These are phyloP conservation scores for Campoplex capitator DNA, from an alignment of 2,888 invertebrate genomes.

Conservation along the genomic window DNA sequence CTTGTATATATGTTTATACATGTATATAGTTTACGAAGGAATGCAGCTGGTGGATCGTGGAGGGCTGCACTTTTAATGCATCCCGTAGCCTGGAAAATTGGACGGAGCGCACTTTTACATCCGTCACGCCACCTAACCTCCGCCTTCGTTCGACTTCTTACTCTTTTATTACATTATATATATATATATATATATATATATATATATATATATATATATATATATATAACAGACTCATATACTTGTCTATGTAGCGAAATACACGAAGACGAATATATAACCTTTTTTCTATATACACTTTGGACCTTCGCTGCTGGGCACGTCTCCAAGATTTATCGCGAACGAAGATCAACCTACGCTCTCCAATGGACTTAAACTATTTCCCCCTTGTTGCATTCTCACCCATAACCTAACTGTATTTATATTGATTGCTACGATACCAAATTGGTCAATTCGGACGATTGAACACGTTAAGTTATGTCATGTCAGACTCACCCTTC, in stretches of 20 bases:
- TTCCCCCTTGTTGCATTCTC: slow-evolving; percentile 4
- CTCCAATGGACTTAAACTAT: slow-evolving; percentile 11
- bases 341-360: slow-evolving; percentile 57
- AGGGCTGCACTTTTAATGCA: slow-evolving; percentile 67
- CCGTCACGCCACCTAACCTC: slow-evolving; percentile 59
- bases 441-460: neutral
- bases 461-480: slow-evolving; percentile 20
- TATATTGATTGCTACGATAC: slow-evolving; percentile 20
- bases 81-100: slow-evolving; percentile 67
- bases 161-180: slow-evolving; percentile 5
- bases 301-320: slow-evolving; percentile 29
- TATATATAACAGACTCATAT: neutral
- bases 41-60: slow-evolving; percentile 58
- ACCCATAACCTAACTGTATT: slow-evolving; percentile 7
- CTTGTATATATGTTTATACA: neutral
- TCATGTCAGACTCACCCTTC: neutral
- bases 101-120: slow-evolving; percentile 63
- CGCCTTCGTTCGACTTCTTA: slow-evolving; percentile 1
- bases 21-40: slow-evolving; percentile 22
- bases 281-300: slow-evolving; percentile 5
- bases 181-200: neutral
- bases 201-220: neutral
- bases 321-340: slow-evolving; percentile 67
- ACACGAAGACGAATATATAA: slow-evolving; percentile 33
- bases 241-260: neutral